Evolutionary conservation across 1,140 invertebrate genomes (phyloP), one percentile per base, ranked within the genome.

Genomic region (Brachionus rubens): DNA sequence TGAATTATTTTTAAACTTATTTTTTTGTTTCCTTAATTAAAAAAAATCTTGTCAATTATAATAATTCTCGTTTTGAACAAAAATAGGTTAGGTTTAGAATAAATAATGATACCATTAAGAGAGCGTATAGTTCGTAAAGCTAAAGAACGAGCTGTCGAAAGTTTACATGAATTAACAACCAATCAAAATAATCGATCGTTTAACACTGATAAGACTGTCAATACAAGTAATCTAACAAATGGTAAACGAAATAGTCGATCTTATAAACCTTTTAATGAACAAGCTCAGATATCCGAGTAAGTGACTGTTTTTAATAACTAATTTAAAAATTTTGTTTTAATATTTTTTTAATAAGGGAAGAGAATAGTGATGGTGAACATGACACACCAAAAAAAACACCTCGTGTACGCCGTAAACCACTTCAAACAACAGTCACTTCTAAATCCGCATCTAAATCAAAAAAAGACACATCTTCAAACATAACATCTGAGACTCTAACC

Each of bases 71-170:
- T n/a, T n/a, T n/a, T n/a, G n/a, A n/a, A n/a, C n/a, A n/a, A n/a
- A n/a, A n/a, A n/a, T n/a, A n/a, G n/a, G n/a, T n/a, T n/a, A n/a
- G n/a, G n/a, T n/a, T n/a, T n/a, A n/a, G n/a, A 5, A 36, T 3
- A 36, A 3, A 36, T 36, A 3, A 72, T 72, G 68, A 33, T 72
- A 36, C 68, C 68, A 33, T 21, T 50, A 6, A 36, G 68, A 50
- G 68, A 72, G 50, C 68, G 68, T 21, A 72, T 72, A 30, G 68
- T 72, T 21, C 43, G 68, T 30, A 48, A 54, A 50, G 68, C 68
- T 0, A 72, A 72, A 72, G 68, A 72, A n/a, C 21, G 30, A 54
- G 68, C 68, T 6, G 46, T 50, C 6, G 68, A 72, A 30, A 72
- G 46, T 54, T 24, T 72, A 19, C 68, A 72, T 41, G 68, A 72